Evolutionary conservation across 2,888 invertebrate genomes (phyloP).

Genomic region (Meghimatium bilineatum): DNA sequence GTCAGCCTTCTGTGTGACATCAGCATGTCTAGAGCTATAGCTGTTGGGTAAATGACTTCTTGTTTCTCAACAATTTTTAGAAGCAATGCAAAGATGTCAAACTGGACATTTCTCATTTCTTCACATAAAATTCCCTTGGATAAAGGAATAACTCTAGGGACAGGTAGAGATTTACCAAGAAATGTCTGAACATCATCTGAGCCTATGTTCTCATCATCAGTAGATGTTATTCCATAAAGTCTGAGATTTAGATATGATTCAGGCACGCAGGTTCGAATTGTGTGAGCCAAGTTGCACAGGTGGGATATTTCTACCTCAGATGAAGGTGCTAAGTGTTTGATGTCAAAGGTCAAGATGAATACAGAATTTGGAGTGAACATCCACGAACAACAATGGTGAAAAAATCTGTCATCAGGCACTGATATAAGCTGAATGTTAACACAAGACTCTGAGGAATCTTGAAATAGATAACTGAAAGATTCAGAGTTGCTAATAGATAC

Average conservation of each 20-base stretch:
- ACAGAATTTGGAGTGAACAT: conserved; percentile 44
- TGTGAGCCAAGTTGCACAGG: conserved; percentile 29
- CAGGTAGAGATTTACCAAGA: conserved; percentile 26
- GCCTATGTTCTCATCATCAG: background rate
- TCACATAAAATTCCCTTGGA: background rate
- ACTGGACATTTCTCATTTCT: conserved; percentile 6
- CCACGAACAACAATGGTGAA: conserved; percentile 45
- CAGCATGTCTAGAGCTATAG: conserved; percentile 30
- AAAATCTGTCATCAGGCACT: conserved; percentile 43
- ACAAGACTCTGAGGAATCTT: conserved; percentile 14
- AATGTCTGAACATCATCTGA: conserved; percentile 44
- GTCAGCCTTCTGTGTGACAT: conserved; percentile 23
- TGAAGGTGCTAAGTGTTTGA: conserved; percentile 21
- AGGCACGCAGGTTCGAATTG: conserved; percentile 19
- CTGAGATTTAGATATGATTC: background rate
- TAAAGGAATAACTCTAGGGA: conserved; percentile 23
- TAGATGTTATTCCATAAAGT: conserved; percentile 16
- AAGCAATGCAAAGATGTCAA: conserved; percentile 27
- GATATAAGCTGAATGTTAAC: conserved; percentile 39
- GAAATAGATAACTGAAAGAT: conserved; percentile 42
- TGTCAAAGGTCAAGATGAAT: conserved; percentile 45
- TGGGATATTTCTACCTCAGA: conserved; percentile 33
- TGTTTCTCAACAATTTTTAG: background rate
- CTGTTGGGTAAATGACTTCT: conserved; percentile 23
- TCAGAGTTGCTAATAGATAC: conserved; percentile 24